Evolutionary conservation across 2,797 vertebrate genomes (phyloP).

Genomic region (Heterohyrax brucei): DNA sequence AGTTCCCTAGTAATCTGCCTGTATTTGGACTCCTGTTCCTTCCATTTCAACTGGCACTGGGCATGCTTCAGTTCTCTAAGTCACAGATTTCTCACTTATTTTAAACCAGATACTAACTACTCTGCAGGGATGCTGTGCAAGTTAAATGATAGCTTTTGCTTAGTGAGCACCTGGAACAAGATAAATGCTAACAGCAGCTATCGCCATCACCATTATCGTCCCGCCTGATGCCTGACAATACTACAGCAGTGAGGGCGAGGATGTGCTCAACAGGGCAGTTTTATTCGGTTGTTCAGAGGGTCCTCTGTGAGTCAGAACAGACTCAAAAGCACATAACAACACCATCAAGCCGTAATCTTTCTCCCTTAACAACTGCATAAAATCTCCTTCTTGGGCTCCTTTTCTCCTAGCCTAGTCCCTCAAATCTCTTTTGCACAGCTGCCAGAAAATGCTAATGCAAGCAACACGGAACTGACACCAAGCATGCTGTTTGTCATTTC

Average conservation of each 20-base stretch:
- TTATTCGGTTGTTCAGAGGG: too few species aligned
- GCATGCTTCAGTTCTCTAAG: conserved; percentile 7
- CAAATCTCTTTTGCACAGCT: background rate
- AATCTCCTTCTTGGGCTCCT: background rate
- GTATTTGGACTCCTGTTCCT: background rate
- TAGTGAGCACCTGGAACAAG: background rate
- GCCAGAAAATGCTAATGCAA: background rate
- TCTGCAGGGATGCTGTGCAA: background rate
- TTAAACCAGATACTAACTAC: background rate
- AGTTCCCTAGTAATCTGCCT: background rate
- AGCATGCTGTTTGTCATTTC: too few species aligned
- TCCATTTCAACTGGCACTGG: background rate
- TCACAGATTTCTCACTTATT: conserved; percentile 17
- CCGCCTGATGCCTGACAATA: too few species aligned
- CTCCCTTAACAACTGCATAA: background rate
- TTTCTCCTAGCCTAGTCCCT: background rate
- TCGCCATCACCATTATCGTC: too few species aligned
- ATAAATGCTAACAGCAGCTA: background rate
- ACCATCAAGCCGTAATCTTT: background rate
- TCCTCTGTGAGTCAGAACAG: too few species aligned
- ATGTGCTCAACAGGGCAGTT: too few species aligned
- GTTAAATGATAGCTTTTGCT: conserved; percentile 17
- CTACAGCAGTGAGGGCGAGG: too few species aligned
- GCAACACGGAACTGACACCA: too few species aligned
- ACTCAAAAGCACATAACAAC: too few species aligned